Base-by-base conservation (phyloP, 2,888 invertebrate species). In the Flexamia atlantica region DNA sequence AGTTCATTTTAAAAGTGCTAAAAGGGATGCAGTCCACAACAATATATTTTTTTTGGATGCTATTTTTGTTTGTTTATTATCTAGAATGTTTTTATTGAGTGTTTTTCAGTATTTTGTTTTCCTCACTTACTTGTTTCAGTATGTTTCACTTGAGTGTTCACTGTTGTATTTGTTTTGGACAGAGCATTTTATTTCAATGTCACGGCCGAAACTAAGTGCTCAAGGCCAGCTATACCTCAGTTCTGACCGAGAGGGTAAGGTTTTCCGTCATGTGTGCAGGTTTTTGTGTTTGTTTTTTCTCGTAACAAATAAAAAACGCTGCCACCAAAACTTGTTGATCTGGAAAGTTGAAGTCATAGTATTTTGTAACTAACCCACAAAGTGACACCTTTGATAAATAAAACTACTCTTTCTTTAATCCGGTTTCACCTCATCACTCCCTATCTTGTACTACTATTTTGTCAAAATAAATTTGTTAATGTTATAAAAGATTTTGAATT, bases 181-280 rank as follows among this genome's bases (percentile, higher is more conserved):
- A 88, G 87, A 87, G 82, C 87, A 86, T 86, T 90, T 93, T 92
- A 94, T 94, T 93, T 94, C 94, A 92, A 94, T 95, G 93, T 94
- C 92, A 92, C 94, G 95, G 90, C 94, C 93, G 90, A 93, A 93
- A 92, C 93, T 95, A 92, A 95, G 94, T 92, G 94, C 95, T 89
- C 92, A 94, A 93, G 95, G 95, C 91, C 94, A 94, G 92, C 94
- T 94, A 90, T 95, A 95, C 94, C 94, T 95, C 92, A 95, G 95
- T 93, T 93, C 94, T 91, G 95, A 96, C 92, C 93, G 93, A 92
- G 94, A 94, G 92, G 95, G 95, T 96, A 95, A 95, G 95, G 91
- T 32, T 32, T 28, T 12, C 25, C 53, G 17, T 32, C 30, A 3
- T 72, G 70, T 72, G 50, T 72, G 50, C 20, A 20, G 14, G 5